Percentiles rank a stretch among this genome's conserved stretches.
phyloP scores from a whole-genome alignment of 2,888 invertebrate species.

The Eulithis prunata region DNA sequence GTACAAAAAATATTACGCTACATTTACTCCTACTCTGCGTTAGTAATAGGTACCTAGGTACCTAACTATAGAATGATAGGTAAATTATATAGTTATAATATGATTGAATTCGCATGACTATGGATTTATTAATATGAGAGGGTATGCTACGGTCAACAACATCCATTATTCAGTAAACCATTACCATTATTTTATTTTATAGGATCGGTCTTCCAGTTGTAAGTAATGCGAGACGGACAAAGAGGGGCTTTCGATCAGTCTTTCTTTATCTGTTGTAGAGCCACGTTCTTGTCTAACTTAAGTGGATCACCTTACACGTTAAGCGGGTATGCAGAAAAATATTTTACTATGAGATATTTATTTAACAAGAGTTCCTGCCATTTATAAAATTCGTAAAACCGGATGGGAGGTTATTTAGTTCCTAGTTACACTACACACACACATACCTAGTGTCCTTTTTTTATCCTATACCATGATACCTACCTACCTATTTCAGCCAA shows the following conservation, averaged over 20 bases:
- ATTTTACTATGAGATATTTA: neutral
- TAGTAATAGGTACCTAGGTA: too few relatives aligned
- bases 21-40: too few relatives aligned
- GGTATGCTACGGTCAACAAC: constrained; percentile 39
- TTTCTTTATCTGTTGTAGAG: constrained; percentile 36
- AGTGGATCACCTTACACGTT: constrained; percentile 8
- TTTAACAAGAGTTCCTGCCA: too few relatives aligned
- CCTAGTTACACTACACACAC: too few relatives aligned
- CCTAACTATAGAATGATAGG: too few relatives aligned
- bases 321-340: neutral
- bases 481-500: constrained; percentile 14
- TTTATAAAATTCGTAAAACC: too few relatives aligned
- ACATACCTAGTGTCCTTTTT: too few relatives aligned
- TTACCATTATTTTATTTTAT: constrained; percentile 52
- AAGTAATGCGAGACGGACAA: constrained; percentile 9
- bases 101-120: too few relatives aligned
- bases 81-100: too few relatives aligned
- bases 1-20: too few relatives aligned
- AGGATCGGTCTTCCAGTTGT: constrained; percentile 28
- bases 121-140: constrained; percentile 1
- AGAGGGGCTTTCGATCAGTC: constrained; percentile 47
- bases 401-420: too few relatives aligned
- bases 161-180: constrained; percentile 62
- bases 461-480: neutral
- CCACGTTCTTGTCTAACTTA: constrained; percentile 30